phyloP scores from a whole-genome alignment of 2,113 vertebrate genomes.

The Mesocricetus auratus region DNA sequence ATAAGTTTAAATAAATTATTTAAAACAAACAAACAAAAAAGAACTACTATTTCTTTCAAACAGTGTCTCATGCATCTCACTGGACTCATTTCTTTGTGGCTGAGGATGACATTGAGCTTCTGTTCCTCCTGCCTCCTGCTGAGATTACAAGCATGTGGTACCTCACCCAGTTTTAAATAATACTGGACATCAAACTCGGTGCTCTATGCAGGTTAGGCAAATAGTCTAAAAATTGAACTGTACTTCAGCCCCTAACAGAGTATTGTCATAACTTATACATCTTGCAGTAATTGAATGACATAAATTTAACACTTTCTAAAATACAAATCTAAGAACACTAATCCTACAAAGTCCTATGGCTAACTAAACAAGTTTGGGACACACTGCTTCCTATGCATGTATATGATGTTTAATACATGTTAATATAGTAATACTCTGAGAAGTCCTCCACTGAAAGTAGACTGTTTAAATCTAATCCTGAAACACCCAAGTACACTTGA shows the following conservation, averaged over 20 bases:
- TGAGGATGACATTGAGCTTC: background rate
- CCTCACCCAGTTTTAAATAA: background rate
- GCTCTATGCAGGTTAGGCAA: background rate
- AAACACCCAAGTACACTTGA: conserved; percentile 40
- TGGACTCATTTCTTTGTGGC: background rate
- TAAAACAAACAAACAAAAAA: background rate
- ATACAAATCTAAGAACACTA: conserved; percentile 11
- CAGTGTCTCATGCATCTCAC: too few species aligned
- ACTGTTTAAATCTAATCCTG: background rate
- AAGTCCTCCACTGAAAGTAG: conserved; percentile 42
- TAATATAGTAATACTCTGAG: conserved; percentile 47
- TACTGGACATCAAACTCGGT: background rate
- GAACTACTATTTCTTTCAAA: background rate
- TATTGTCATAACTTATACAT: conserved; percentile 12
- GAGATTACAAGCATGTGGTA: background rate
- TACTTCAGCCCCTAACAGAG: background rate
- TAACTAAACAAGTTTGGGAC: conserved; percentile 43
- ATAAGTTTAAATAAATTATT: too few species aligned
- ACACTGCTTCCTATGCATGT: background rate
- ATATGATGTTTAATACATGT: background rate
- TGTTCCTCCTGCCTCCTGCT: background rate
- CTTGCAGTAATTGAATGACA: conserved; percentile 20
- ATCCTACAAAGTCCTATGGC: background rate
- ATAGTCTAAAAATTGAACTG: background rate
- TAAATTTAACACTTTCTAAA: conserved; percentile 46